Evolutionary conservation across 2,113 vertebrate genomes (phyloP).

Genomic region (Panthera tigris): DNA sequence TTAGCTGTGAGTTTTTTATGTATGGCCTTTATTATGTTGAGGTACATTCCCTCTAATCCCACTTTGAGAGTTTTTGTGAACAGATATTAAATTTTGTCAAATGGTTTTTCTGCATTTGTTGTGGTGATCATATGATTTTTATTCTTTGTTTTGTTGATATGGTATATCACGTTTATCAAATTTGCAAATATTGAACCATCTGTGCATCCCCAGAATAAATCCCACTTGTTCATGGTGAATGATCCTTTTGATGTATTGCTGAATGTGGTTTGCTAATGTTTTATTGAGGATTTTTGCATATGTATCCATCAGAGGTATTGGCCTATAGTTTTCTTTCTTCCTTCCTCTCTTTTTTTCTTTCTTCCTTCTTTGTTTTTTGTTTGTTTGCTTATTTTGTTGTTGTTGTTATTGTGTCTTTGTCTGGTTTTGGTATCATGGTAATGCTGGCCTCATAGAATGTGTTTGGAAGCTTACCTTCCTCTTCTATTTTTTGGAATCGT

Average conservation of each 20-base stretch:
- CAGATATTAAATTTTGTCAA: neutral
- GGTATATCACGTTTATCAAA: neutral
- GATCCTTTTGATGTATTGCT: neutral
- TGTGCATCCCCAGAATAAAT: neutral
- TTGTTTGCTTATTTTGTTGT: neutral
- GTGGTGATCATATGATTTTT: neutral
- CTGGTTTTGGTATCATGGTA: neutral
- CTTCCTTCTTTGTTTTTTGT: neutral
- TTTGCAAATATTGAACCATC: neutral
- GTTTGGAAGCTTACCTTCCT: neutral
- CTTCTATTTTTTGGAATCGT: neutral
- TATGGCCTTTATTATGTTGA: neutral
- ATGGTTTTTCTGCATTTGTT: neutral
- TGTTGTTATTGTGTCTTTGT: neutral
- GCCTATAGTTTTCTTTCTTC: neutral
- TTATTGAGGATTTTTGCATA: neutral
- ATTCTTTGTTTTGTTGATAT: neutral
- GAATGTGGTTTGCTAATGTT: neutral
- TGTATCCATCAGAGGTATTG: neutral
- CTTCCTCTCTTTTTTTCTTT: neutral
- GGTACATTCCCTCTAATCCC: neutral
- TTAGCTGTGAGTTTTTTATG: neutral
- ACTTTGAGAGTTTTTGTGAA: neutral
- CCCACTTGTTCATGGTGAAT: neutral
- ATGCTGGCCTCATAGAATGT: neutral